Evolutionary conservation across 2,113 vertebrate genomes (phyloP).

Genomic region (Myocastor coypus): DNA sequence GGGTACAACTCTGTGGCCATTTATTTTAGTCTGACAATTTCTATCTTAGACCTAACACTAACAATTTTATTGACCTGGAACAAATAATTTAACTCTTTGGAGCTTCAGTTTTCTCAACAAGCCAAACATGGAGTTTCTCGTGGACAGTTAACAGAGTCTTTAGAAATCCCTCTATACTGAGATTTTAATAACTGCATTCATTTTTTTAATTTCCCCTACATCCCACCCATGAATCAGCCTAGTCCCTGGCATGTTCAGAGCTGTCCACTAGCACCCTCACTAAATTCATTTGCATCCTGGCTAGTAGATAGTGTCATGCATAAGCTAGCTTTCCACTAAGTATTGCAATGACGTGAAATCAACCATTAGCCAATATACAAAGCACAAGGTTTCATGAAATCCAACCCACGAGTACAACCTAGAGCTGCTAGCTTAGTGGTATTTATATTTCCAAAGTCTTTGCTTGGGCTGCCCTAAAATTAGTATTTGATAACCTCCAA

Average conservation of each 20-base stretch:
- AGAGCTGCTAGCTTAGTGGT: background rate
- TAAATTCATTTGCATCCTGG: background rate
- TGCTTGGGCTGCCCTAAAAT: background rate
- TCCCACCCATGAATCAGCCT: background rate
- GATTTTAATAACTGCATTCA: background rate
- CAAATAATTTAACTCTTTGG: background rate
- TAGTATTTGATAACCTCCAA: slow-evolving; percentile 28
- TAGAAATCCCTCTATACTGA: background rate
- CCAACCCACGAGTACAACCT: background rate
- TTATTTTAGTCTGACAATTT: background rate
- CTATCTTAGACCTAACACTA: background rate
- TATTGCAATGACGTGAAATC: background rate
- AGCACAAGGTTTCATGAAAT: background rate
- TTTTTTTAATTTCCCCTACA: background rate
- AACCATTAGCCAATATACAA: background rate
- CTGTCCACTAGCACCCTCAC: background rate
- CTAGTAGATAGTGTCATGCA: background rate
- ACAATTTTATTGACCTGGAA: background rate
- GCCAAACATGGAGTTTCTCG: background rate
- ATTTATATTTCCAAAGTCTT: slow-evolving; percentile 30
- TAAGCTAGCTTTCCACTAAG: background rate
- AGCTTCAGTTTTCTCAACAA: background rate
- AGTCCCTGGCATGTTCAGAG: background rate
- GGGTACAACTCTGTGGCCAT: background rate
- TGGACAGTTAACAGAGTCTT: background rate